Conservation (phyloP, 1,140 invertebrate genomes). For the Bombus turneri region DNA sequence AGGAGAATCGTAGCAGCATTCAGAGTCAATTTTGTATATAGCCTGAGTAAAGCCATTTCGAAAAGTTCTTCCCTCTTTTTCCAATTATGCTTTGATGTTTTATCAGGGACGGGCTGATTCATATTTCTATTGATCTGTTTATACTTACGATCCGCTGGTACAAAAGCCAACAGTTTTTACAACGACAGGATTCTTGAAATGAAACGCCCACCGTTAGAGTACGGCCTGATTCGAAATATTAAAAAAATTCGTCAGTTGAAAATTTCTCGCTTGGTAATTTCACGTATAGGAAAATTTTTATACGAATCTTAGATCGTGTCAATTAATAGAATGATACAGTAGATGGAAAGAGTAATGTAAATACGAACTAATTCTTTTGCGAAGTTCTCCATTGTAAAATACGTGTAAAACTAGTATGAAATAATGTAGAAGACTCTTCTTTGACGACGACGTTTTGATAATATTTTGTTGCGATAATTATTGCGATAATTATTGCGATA, state of each 20-base stretch:
- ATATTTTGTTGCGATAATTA: background rate
- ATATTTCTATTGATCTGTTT: background rate
- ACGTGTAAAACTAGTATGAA: too few species aligned
- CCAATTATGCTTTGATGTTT: background rate
- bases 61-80: background rate
- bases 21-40: too few species aligned
- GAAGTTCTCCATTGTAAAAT: too few species aligned
- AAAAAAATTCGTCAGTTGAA: background rate
- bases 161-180: background rate
- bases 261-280: background rate
- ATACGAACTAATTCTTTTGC: too few species aligned
- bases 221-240: background rate
- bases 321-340: too few species aligned
- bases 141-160: background rate
- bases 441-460: background rate
- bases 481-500: background rate
- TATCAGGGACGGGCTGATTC: background rate
- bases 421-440: too few species aligned
- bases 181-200: background rate
- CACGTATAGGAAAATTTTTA: too few species aligned
- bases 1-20: too few species aligned
- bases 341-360: too few species aligned
- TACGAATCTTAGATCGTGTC: background rate
- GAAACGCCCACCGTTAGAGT: background rate
- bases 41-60: background rate